These are phyloP conservation scores for Teleogryllus occipitalis DNA, from an alignment of 1,140 invertebrate species.

Conservation along the genomic window DNA sequence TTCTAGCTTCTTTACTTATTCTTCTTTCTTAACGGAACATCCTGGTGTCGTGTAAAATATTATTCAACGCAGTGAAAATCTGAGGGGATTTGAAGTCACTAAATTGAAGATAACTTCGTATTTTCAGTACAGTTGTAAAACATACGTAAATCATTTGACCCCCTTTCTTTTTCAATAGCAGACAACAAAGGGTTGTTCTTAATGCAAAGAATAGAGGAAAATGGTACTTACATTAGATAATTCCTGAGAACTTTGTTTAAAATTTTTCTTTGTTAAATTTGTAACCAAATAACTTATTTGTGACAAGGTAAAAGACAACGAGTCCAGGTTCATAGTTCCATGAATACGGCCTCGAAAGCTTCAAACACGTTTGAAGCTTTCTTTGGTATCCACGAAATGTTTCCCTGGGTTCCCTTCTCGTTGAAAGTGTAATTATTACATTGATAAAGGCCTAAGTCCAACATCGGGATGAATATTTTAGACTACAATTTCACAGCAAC, in stretches of 20 bases:
- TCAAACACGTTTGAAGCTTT: constrained; percentile 79
- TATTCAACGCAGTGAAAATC: too few relatives aligned
- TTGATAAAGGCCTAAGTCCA: constrained; percentile 52
- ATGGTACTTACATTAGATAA: constrained; percentile 57
- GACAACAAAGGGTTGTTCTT: too few relatives aligned
- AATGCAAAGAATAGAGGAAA: not conserved
- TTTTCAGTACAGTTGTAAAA: too few relatives aligned
- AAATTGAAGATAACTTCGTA: too few relatives aligned
- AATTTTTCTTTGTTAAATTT: constrained; percentile 93
- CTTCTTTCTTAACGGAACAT: too few relatives aligned
- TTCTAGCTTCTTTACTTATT: too few relatives aligned
- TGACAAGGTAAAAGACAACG: constrained; percentile 94
- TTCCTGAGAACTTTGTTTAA: constrained; percentile 76
- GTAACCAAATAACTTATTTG: constrained; percentile 94
- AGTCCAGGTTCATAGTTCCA: constrained; percentile 98
- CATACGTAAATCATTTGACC: too few relatives aligned
- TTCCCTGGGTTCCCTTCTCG: constrained; percentile 46
- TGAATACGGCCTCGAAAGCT: constrained; percentile 72
- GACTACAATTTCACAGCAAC: constrained; percentile 31
- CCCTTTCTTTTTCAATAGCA: too few relatives aligned
- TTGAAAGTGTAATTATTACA: constrained; percentile 50
- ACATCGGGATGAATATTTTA: constrained; percentile 44
- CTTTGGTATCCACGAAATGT: constrained; percentile 55
- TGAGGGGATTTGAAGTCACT: too few relatives aligned
- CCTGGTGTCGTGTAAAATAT: too few relatives aligned